Conservation (phyloP, 2,888 invertebrate species). For the Xestobium rufovillosum region DNA sequence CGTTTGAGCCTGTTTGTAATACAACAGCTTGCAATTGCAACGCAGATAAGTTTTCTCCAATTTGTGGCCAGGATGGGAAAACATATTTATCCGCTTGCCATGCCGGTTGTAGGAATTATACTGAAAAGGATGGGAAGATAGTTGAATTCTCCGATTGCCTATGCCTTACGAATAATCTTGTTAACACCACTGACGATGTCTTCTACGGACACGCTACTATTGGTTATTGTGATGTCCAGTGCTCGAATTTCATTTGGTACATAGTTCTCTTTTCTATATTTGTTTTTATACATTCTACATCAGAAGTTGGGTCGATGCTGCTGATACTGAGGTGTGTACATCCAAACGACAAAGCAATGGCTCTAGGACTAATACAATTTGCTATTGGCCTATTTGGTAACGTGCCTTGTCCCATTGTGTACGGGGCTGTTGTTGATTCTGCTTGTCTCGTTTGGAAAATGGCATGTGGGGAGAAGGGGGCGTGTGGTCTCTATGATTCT, state of each 20-base stretch:
- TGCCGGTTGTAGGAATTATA: constrained; percentile 69
- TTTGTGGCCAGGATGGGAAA: constrained; percentile 74
- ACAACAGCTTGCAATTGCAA: constrained; percentile 62
- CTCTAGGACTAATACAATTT: constrained; percentile 86
- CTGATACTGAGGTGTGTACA: constrained; percentile 86
- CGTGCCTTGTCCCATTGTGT: constrained; percentile 91
- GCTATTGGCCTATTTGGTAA: constrained; percentile 90
- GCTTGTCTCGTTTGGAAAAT: constrained; percentile 83
- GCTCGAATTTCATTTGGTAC: constrained; percentile 73
- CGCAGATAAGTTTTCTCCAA: constrained; percentile 69
- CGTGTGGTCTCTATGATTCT: constrained; percentile 82
- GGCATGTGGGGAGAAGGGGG: constrained; percentile 72
- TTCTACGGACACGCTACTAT: constrained; percentile 54
- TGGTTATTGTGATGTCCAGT: constrained; percentile 75
- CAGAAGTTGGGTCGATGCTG: constrained; percentile 86
- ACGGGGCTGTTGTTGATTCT: constrained; percentile 87
- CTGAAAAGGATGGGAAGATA: constrained; percentile 51
- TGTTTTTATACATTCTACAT: constrained; percentile 87
- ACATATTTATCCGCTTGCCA: constrained; percentile 87
- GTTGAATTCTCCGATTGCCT: constrained; percentile 49
- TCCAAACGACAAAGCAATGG: constrained; percentile 90
- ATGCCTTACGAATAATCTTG: constrained; percentile 38
- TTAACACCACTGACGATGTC: constrained; percentile 13
- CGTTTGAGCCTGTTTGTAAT: constrained; percentile 55
- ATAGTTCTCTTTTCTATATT: constrained; percentile 76